These are phyloP conservation scores for Microctonus aethiopoides DNA, from an alignment of 2,888 invertebrate genomes.

Conservation along the genomic window DNA sequence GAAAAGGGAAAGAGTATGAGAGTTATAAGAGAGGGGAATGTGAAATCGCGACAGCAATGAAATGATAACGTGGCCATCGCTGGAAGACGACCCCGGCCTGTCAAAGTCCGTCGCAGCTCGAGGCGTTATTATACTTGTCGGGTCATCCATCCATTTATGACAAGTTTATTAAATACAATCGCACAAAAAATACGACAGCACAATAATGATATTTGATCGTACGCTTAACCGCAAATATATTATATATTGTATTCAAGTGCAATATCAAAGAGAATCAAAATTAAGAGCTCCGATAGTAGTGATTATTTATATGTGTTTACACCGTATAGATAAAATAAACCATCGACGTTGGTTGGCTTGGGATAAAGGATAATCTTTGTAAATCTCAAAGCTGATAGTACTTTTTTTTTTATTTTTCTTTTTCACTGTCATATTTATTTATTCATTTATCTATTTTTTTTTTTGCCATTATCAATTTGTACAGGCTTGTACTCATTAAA, in stretches of 20 bases:
- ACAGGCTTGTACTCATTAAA: neutral
- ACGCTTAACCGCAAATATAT: neutral
- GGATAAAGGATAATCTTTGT: neutral
- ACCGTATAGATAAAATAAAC: neutral
- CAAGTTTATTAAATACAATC: slow-evolving; percentile 7
- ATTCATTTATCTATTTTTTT: neutral
- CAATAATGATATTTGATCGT: neutral
- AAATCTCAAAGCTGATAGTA: neutral
- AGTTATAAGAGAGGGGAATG: slow-evolving; percentile 22
- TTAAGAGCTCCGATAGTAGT: neutral
- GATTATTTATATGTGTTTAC: neutral
- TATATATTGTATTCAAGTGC: neutral
- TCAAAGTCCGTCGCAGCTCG: slow-evolving; percentile 59
- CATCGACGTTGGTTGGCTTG: neutral
- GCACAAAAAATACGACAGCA: neutral
- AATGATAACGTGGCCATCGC: slow-evolving; percentile 51
- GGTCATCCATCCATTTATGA: slow-evolving; percentile 40
- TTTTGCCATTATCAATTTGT: neutral
- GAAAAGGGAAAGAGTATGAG: neutral
- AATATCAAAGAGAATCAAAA: neutral
- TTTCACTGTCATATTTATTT: neutral
- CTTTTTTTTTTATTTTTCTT: neutral
- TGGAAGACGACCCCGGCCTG: slow-evolving; percentile 57
- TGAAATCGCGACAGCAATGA: slow-evolving; percentile 36
- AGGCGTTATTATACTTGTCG: slow-evolving; percentile 45